Conservation (phyloP, 2,797 vertebrate species). For the Anguilla pacifica region DNA sequence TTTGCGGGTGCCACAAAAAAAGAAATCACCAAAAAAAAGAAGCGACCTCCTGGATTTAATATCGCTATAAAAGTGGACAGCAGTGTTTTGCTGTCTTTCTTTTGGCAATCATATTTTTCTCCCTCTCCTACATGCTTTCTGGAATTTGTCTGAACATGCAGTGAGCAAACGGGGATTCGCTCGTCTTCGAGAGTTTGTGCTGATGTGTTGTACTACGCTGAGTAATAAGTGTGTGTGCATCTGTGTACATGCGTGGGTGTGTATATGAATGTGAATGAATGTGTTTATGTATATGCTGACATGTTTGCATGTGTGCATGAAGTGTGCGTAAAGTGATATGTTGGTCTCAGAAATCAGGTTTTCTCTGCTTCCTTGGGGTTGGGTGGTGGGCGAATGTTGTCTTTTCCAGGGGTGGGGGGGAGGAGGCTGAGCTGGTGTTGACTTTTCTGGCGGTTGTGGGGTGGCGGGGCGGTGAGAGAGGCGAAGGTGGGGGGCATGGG, state of each 20-base stretch:
- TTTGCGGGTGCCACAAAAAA: neutral
- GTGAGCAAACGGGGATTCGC: neutral
- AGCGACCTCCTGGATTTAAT: neutral
- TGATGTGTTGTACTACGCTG: neutral
- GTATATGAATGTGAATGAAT: neutral
- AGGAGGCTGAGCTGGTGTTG: slow-evolving; percentile 36
- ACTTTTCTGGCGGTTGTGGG: slow-evolving; percentile 33
- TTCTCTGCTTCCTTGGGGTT: neutral
- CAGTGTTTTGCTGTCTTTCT: neutral
- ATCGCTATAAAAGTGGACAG: neutral
- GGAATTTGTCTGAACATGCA: neutral
- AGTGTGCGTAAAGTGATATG: neutral
- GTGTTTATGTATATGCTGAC: neutral
- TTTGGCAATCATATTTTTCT: neutral
- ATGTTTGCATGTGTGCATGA: slow-evolving; percentile 32
- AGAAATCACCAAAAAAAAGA: neutral
- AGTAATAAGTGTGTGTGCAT: neutral
- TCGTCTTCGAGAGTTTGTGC: neutral
- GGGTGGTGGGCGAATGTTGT: neutral
- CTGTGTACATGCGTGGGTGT: slow-evolving; percentile 2
- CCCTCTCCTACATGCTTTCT: neutral
- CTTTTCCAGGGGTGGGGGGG: neutral
- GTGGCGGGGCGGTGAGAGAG: slow-evolving; percentile 55
- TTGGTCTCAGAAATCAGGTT: slow-evolving; percentile 39
- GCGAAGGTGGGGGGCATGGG: slow-evolving; percentile 30